Base-by-base conservation (phyloP, 2,888 invertebrate species). In the Aporophyla nigra region DNA sequence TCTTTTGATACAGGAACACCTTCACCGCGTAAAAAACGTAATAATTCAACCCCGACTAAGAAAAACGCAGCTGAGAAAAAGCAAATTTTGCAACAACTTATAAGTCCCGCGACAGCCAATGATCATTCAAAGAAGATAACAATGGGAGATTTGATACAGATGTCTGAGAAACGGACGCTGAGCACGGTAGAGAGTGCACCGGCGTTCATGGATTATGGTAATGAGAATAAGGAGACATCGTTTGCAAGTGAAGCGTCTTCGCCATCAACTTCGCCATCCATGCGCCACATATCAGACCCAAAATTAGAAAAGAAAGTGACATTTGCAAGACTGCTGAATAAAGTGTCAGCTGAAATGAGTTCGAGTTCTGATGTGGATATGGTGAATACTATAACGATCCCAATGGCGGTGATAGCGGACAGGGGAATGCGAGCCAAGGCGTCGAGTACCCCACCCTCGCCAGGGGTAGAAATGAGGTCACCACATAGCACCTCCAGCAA, bases 291-390 rank as follows among this genome's bases (percentile, higher is more conserved):
- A 83, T 97, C 97, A 66, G 98, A 98, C 93, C 97, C 98, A 19
- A 98, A 98, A 89, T 93, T 98, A 72, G 98, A 98, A 91, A 98
- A 98, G 94, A 98, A 98, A 93, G 98, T 98, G 12, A 98, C 98
- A 0, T 98, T 98, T 90, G 98, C 98, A 0, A 97, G 98, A 82
- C 93, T 98, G 69, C 93, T 98, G 40, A 98, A 98, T 90, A 98
- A 97, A 93, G 98, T 98, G 9, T 98, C 98, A 19, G 98, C 98
- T 14, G 98, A 98, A 95, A 98, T 98, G 97, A 98, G 98, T 89
- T 98, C 98, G 0, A 98, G 98, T 74, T 98, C 98, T 0, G 98
- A 98, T 80, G 97, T 98, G 76, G 98, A 98, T 91, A 96, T 97
- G 93, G 96, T 95, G 61, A 96, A 96, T 74, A 97, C 96, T 43